Evolutionary conservation across 2,113 vertebrate genomes (phyloP).

Genomic region (Phoxinus phoxinus): DNA sequence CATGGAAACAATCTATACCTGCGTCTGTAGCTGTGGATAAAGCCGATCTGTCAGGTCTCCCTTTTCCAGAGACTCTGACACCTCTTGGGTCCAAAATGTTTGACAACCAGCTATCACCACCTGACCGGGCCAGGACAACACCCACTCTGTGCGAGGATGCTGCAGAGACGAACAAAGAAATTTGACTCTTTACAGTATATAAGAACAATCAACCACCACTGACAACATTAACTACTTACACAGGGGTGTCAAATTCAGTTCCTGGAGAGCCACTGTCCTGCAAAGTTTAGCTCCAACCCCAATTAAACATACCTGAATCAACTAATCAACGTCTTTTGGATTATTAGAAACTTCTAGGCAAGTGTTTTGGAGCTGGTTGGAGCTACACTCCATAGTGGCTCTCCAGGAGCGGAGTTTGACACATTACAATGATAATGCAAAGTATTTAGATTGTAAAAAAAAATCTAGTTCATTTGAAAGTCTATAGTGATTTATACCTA

Average conservation of each 20-base stretch:
- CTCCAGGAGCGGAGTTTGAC: no score
- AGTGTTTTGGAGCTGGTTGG: no score
- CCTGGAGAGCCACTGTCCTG: no score
- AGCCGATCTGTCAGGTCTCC: slow-evolving; percentile 76
- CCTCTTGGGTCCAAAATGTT: slow-evolving; percentile 90
- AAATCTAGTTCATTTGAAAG: not conserved
- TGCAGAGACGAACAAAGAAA: slow-evolving; percentile 33
- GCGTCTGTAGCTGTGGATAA: slow-evolving; percentile 83
- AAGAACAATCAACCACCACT: not conserved
- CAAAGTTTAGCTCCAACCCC: no score
- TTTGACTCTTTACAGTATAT: not conserved
- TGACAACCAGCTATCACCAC: slow-evolving; percentile 94
- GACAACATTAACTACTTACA: not conserved
- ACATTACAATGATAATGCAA: not conserved
- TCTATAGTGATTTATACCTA: not conserved
- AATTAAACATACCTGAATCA: no score
- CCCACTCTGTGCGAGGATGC: slow-evolving; percentile 81
- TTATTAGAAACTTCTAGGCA: no score
- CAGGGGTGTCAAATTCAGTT: no score
- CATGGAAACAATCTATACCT: slow-evolving; percentile 70
- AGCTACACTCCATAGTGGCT: no score
- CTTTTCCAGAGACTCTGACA: slow-evolving; percentile 83
- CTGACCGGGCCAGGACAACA: slow-evolving; percentile 92
- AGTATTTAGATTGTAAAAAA: not conserved
- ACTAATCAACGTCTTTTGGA: no score